Evolutionary conservation across 92 coral and sea anemone species (phyloP), one percentile per base, ranked within the genome.

Genomic region (Diadumene lineata): DNA sequence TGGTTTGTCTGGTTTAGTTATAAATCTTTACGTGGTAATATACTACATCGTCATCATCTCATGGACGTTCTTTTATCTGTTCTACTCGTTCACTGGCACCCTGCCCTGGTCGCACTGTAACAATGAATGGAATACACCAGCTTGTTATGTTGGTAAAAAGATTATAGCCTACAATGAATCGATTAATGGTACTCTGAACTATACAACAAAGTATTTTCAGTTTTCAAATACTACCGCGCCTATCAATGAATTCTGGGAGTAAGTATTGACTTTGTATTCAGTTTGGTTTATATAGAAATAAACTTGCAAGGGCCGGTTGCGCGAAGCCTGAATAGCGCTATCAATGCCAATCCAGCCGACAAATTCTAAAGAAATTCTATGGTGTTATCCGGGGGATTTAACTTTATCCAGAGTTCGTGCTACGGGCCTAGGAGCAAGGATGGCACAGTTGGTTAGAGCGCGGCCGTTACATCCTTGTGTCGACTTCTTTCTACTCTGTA

Each of bases 241-340:
- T 32, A 77, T 77, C 43, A 73, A 62, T 66, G 87, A 82, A 43
- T 82, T 82, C 53, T 82, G 87, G 87, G 87, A 82, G 87, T 82
- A 82, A 82, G 87, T 82, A 19, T 19, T 66, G 10, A 13, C 58
- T 53, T 53, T 15, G 3, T 53, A 15, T 53, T 53, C 8, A 9
- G 3, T 15, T 53, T 3, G 3, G 10, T 4, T 38, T 38, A 13
- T 38, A 38, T 38, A 38, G 13, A 13, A 38, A 4, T 13, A 38
- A 4, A 6, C n/a, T n/a, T n/a, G n/a, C n/a, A n/a, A n/a, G n/a
- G n/a, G n/a, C n/a, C n/a, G n/a, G n/a, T n/a, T n/a, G n/a, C n/a
- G n/a, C n/a, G n/a, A n/a, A n/a, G n/a, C n/a, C n/a, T n/a, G n/a
- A n/a, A n/a, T n/a, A n/a, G n/a, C n/a, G n/a, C n/a, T n/a, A n/a